A percentile compares a stretch with the other conserved stretches of the same genome.
Conservation (phyloP, 2,888 invertebrate species). For the Drosophila falleni region DNA sequence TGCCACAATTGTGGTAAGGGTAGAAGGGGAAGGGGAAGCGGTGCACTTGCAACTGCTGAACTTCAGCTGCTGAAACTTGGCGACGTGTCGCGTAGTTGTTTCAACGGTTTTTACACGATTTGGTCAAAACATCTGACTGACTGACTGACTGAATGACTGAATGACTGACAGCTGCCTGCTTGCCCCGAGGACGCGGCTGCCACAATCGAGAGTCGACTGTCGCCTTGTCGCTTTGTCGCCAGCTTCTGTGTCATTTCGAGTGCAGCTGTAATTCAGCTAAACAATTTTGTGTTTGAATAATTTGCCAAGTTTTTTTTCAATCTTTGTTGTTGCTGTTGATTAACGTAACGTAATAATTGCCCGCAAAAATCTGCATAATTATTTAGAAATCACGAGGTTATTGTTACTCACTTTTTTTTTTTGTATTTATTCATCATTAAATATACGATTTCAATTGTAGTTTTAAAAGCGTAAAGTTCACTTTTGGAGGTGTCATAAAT, state of each 20-base stretch:
- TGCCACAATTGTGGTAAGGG: constrained; percentile 18
- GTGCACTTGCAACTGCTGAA: constrained; percentile 32
- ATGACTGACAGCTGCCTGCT: constrained; percentile 72
- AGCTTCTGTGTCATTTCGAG: constrained; percentile 70
- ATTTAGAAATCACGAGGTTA: constrained; percentile 80
- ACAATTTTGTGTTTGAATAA: constrained; percentile 77
- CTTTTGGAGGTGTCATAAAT: constrained; percentile 31
- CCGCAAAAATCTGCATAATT: constrained; percentile 75
- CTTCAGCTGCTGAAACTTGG: constrained; percentile 42
- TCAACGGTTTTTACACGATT: constrained; percentile 78
- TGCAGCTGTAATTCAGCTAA: constrained; percentile 69
- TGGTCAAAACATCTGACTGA: constrained; percentile 76
- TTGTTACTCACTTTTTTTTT: constrained; percentile 45
- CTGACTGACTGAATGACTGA: constrained; percentile 57
- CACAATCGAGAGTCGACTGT: constrained; percentile 23
- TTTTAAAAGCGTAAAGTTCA: constrained; percentile 18
- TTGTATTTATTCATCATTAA: constrained; percentile 30
- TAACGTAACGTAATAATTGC: constrained; percentile 75
- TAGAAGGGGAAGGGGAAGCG: background rate
- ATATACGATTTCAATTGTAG: constrained; percentile 22
- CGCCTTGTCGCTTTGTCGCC: constrained; percentile 53
- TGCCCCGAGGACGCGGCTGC: constrained; percentile 18
- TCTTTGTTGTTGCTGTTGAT: constrained; percentile 43
- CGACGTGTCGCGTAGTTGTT: constrained; percentile 52
- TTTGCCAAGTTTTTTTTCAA: constrained; percentile 59